These are phyloP conservation scores for Aurelia coerulea DNA, from an alignment of 30 jellyfish, hydroid and myxozoan species.

Conservation along the genomic window DNA sequence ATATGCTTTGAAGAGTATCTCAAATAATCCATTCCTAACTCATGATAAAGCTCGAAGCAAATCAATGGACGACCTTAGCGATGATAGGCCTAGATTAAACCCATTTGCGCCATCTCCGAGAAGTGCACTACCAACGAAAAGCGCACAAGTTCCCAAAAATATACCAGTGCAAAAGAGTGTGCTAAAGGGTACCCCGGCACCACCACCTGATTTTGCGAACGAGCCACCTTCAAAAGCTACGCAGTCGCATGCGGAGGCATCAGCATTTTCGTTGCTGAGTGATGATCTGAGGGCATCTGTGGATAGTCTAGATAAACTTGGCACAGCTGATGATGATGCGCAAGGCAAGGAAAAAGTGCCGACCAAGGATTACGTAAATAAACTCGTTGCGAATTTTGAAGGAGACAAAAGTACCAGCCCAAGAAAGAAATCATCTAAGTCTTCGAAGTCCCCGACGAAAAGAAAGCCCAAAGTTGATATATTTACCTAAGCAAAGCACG, in stretches of 20 bases:
- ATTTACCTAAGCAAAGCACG: slow-evolving; percentile 3
- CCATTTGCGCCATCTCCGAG: slow-evolving; percentile 20
- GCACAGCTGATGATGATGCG: slow-evolving; percentile 22
- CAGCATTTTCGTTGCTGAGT: slow-evolving; percentile 52
- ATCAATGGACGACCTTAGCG: slow-evolving; percentile 41
- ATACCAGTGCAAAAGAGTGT: not conserved
- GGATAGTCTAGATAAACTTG: slow-evolving; percentile 48
- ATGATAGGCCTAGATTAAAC: slow-evolving; percentile 23
- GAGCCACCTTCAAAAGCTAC: slow-evolving; percentile 8
- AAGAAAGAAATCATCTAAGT: not conserved
- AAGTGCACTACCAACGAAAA: not conserved
- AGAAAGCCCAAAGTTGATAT: slow-evolving; percentile 42
- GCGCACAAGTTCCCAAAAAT: not conserved
- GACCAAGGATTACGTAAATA: slow-evolving; percentile 54
- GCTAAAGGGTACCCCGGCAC: no score
- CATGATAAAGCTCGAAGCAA: slow-evolving; percentile 66
- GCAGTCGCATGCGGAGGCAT: not conserved
- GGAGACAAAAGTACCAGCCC: not conserved
- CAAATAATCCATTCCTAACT: slow-evolving; percentile 48
- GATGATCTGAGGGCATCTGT: slow-evolving; percentile 66
- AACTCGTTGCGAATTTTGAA: slow-evolving; percentile 64
- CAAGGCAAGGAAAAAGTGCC: slow-evolving; percentile 31
- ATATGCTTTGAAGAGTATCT: slow-evolving; percentile 14
- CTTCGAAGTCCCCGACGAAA: not conserved
- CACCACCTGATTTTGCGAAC: not conserved